Evolutionary conservation across 2,113 vertebrate genomes (phyloP), one percentile per base, ranked within the genome.

Genomic region (Astur gentilis): DNA sequence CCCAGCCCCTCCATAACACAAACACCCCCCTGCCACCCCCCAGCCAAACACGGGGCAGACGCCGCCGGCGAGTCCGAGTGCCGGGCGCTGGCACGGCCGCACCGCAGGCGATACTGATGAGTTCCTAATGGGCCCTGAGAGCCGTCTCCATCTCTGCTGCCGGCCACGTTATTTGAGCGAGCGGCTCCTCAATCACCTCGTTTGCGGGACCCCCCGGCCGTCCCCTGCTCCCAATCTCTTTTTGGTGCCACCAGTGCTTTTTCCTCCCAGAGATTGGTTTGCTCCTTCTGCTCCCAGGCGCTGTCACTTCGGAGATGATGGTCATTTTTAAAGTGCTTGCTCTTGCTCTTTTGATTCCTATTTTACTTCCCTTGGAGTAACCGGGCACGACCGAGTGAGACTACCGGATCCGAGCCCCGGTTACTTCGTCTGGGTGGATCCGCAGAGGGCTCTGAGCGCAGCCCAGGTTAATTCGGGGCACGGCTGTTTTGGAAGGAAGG

Each of bases 241-340:
- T 83, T 92, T 23, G 77, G 95, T 91, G 97, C 94, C 70, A 67
- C 93, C 90, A 57, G 20, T 0, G 0, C 17, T 73, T 90, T 70
- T 73, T 49, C 62, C 76, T 88, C 52, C 27, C 61, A 44, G 79
- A 79, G 49, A 26, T 2, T 49, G 71, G 6, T 81, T 61, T 92
- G 32, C 15, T 73, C 49, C 79, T 75, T 34, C 75, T 58, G 50
- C 87, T 71, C 70, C 38, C 65, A 29, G 18, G 7, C 0, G 8
- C 97, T 98, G 97, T 92, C 97, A 86, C 57, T 96, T 98, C 92
- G 13, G 93, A 96, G 98, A 94, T 91, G 83, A 71, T 67, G 96
- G 91, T 95, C 97, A 95, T 98, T 97, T 98, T 97, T 98, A 94
- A 98, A 93, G 97, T 60, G 90, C 90, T 60, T 36, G 52, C 67